Base-by-base conservation (phyloP, 2,797 vertebrate species). In the Phrynocephalus vlangalii region DNA sequence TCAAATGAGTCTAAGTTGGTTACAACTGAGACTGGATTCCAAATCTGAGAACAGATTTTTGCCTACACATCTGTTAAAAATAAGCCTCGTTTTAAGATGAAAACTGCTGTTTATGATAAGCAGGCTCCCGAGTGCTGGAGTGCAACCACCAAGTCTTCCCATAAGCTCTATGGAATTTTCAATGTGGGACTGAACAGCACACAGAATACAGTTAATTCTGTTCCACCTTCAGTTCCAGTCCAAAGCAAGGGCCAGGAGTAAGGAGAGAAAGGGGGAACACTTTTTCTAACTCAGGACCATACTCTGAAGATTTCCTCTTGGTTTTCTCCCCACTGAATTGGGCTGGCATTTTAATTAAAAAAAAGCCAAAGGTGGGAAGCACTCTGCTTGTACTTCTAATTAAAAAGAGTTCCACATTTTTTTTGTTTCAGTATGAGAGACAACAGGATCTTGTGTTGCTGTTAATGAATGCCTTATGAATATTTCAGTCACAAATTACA, bases 401-500 rank as follows among this genome's bases (percentile, higher is more conserved):
- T 1, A 67, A 44, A 79, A 84, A 88, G 3, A n/a, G 63, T 44
- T 75, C 63, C 18, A 70, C 28, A 33, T 73, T 73, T 33, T 33
- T 33, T 6, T 20, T 18, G 8, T 33, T 20, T n/a, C 16, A 48
- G 67, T 30, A 78, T 44, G 28, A 30, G 50, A 77, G 8, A 67
- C 18, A 9, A n/a, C 1, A n/a, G 44, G 8, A 79, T 78, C 52
- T 70, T 56, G 60, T 13, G 28, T 66, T 52, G 50, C 24, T 75
- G 70, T 50, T 85, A 67, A 1, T 44, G 24, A 71, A 79, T 71
- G 5, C 20, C 30, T 44, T 7, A 85, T 80, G 3, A 44, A 75
- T 73, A 67, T 85, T 67, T 80, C 50, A 79, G 60, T 60, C 66
- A 84, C 30, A n/a, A 77, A 26, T 73, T 73, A 73, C 28, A 75